Conservation (phyloP, 2,113 vertebrate species). For the Girardinichthys multiradiatus region DNA sequence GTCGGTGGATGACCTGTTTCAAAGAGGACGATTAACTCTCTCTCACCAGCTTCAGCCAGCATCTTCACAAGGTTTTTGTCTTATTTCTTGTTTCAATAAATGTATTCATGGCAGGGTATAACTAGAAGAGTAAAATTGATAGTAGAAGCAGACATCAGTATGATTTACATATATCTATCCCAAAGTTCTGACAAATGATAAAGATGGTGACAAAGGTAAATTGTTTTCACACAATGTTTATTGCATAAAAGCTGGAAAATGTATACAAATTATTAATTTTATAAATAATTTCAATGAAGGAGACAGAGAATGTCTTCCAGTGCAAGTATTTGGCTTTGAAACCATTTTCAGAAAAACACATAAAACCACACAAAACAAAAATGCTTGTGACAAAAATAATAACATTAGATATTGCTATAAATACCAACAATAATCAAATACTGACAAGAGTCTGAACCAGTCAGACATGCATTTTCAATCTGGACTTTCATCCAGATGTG, state of each 20-base stretch:
- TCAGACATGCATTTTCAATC: slow-evolving; percentile 65
- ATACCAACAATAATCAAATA: slow-evolving; percentile 69
- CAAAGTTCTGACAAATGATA: slow-evolving; percentile 1
- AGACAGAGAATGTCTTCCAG: slow-evolving; percentile 75
- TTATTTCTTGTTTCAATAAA: no score
- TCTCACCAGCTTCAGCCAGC: no score
- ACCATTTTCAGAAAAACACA: slow-evolving; percentile 62
- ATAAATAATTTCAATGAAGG: slow-evolving; percentile 74
- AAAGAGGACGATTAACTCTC: no score
- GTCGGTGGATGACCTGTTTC: no score
- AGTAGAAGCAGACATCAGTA: no score
- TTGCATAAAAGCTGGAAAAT: slow-evolving; percentile 60
- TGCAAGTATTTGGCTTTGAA: slow-evolving; percentile 69
- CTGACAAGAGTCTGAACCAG: slow-evolving; percentile 75
- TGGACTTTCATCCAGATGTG: slow-evolving; percentile 40
- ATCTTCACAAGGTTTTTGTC: no score
- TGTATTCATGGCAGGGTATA: no score
- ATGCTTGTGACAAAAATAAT: slow-evolving; percentile 61
- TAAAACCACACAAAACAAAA: slow-evolving; percentile 61
- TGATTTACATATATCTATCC: not conserved
- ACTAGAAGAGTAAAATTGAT: no score
- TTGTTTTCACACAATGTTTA: slow-evolving; percentile 59
- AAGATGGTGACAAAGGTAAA: not conserved
- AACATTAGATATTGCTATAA: slow-evolving; percentile 55
- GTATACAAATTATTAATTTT: slow-evolving; percentile 48